Percentiles rank a stretch among this genome's conserved stretches.
Conservation (phyloP, 2,888 invertebrate species). For the Nymphalis c-album region DNA sequence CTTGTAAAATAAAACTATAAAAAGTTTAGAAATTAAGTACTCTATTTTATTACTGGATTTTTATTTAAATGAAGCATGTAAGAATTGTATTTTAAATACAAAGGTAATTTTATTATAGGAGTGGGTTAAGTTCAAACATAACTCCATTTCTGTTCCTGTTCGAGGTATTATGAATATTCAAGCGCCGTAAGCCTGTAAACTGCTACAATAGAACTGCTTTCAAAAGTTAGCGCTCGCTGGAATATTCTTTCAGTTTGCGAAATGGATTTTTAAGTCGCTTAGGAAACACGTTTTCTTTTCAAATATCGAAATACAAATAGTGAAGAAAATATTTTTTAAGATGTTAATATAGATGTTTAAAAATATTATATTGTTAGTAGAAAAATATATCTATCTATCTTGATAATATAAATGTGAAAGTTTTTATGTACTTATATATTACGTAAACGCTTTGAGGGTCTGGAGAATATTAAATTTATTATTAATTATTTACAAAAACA, state of each 20-base stretch:
- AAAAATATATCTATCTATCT: no score
- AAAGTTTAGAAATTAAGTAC: no score
- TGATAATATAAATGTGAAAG: no score
- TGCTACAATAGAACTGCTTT: constrained; percentile 34
- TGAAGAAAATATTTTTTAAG: constrained; percentile 5
- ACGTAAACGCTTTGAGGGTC: no score
- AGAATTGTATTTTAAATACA: constrained; percentile 11
- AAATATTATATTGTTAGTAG: no score
- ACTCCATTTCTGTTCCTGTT: constrained; percentile 20
- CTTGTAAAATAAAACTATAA: no score
- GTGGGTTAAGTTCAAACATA: constrained; percentile 27
- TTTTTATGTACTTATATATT: no score
- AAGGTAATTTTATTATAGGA: constrained; percentile 21
- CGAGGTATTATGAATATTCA: constrained; percentile 31
- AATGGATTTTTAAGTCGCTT: constrained; percentile 36
- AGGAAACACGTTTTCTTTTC: constrained; percentile 26
- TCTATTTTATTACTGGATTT: background rate
- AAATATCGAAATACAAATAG: constrained; percentile 24
- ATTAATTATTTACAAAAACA: no score
- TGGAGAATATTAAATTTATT: no score
- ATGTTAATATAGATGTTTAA: no score
- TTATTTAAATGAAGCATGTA: background rate
- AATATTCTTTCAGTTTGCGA: constrained; percentile 36
- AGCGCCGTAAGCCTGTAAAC: constrained; percentile 30
- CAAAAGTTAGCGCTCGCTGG: constrained; percentile 30